Conservation (phyloP, 2,113 vertebrate species). For the Myiagra hebetior region DNA sequence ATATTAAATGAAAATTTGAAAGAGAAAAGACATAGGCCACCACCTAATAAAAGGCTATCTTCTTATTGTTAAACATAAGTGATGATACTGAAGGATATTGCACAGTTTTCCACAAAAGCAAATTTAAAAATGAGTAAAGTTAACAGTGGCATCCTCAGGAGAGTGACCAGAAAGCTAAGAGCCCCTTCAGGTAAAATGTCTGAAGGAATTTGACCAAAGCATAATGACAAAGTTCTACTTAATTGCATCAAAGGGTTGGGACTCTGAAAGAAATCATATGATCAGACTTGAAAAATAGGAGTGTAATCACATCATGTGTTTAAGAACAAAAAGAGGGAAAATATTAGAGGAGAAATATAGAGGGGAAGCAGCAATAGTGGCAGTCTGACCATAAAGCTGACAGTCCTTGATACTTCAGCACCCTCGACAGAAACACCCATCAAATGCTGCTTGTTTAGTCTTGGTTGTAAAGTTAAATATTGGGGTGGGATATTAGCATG, state of each 20-base stretch:
- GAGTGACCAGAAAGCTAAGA: neutral
- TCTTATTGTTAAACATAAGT: neutral
- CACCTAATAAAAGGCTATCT: neutral
- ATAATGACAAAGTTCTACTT: neutral
- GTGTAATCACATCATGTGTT: neutral
- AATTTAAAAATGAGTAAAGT: neutral
- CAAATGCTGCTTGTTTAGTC: neutral
- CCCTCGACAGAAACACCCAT: neutral
- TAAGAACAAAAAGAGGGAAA: neutral
- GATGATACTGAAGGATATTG: neutral
- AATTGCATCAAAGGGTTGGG: neutral
- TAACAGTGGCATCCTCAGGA: neutral
- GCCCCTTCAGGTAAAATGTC: neutral
- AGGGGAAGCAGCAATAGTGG: neutral
- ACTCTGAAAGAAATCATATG: neutral
- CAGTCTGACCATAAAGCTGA: neutral
- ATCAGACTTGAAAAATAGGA: accelerated
- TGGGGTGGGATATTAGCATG: neutral
- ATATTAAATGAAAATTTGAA: neutral
- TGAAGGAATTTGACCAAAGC: neutral
- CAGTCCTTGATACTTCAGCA: neutral
- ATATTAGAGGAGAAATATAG: neutral
- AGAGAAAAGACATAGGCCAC: neutral
- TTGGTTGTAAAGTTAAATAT: neutral
- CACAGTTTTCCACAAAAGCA: neutral